Evolutionary conservation across 2,888 invertebrate species (phyloP).

Genomic region (Pterobdella sp.): DNA sequence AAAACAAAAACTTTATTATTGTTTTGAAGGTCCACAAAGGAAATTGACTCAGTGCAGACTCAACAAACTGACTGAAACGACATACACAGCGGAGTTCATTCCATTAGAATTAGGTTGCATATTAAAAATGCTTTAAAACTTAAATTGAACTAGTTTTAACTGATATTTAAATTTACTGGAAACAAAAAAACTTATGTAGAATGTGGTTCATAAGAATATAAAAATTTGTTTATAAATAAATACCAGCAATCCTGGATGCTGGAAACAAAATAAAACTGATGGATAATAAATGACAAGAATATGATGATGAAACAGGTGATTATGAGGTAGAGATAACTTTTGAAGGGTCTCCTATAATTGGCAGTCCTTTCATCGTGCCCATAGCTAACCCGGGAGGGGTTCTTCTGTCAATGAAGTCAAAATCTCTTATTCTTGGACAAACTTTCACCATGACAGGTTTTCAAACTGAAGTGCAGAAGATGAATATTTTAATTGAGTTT

Average conservation of each 20-base stretch:
- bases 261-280: too few relatives aligned
- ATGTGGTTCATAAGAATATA: too few relatives aligned
- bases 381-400: constrained; percentile 27
- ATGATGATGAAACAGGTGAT: constrained; percentile 53
- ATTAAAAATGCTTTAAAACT: neutral
- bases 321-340: constrained; percentile 50
- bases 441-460: constrained; percentile 22
- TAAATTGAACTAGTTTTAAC: neutral
- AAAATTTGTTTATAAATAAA: too few relatives aligned
- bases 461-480: too few relatives aligned
- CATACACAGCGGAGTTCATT: constrained; percentile 41
- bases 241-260: neutral
- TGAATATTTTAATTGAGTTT: neutral
- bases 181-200: too few relatives aligned
- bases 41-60: constrained; percentile 33
- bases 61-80: constrained; percentile 32
- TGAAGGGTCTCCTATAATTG: constrained; percentile 62
- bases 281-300: too few relatives aligned
- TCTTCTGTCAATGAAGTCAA: constrained; percentile 15
- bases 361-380: constrained; percentile 83
- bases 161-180: too few relatives aligned
- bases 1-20: too few relatives aligned
- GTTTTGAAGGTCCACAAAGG: constrained; percentile 33
- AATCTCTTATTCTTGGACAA: constrained; percentile 17
- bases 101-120: constrained; percentile 40